phyloP scores from a whole-genome alignment of 1,140 invertebrate species.

The Metopolophium dirhodum region DNA sequence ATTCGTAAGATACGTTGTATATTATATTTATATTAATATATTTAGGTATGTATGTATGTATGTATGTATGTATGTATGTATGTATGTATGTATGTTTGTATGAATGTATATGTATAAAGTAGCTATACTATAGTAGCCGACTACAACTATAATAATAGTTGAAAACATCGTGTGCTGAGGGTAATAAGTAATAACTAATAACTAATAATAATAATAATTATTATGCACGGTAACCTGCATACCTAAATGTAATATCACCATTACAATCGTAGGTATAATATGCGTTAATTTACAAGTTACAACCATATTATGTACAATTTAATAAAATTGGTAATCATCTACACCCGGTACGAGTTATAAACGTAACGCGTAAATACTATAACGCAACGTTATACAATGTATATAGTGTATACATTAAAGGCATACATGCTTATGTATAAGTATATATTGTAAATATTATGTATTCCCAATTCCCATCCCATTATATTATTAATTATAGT shows the following conservation, averaged over 20 bases:
- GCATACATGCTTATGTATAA: too few relatives aligned
- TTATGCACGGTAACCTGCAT: too few relatives aligned
- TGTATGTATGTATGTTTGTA: too few relatives aligned
- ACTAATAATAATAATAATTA: too few relatives aligned
- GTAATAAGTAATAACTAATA: too few relatives aligned
- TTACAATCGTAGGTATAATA: background rate
- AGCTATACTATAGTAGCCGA: background rate
- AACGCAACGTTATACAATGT: background rate
- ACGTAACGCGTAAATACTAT: background rate
- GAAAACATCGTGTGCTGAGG: too few relatives aligned
- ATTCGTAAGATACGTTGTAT: background rate
- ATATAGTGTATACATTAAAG: background rate
- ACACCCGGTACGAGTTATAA: background rate
- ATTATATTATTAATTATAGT: background rate
- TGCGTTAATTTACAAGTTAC: background rate
- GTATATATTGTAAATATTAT: background rate
- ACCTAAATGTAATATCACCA: background rate
- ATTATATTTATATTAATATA: background rate
- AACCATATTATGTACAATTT: background rate
- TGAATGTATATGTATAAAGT: too few relatives aligned
- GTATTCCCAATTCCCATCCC: background rate
- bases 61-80: too few relatives aligned
- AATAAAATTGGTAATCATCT: background rate
- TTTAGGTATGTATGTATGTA: too few relatives aligned
- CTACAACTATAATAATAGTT: background rate